Conservation (phyloP, 2,888 invertebrate species). For the Plagiodera versicolora region DNA sequence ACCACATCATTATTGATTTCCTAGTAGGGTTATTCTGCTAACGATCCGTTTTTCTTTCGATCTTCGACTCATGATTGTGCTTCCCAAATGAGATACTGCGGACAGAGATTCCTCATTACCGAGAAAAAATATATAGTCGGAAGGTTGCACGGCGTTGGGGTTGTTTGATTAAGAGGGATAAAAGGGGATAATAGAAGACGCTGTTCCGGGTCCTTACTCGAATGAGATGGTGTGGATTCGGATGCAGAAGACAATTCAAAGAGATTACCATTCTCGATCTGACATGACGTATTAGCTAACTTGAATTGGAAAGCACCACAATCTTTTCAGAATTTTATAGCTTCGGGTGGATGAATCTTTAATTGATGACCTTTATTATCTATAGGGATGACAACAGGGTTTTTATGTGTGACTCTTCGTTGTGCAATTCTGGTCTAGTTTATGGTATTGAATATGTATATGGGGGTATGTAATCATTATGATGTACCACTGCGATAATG, state of each 20-base stretch:
- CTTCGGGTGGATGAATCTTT: no score
- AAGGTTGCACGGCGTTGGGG: neutral
- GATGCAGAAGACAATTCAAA: neutral
- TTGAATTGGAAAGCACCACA: neutral
- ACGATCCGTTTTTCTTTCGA: neutral
- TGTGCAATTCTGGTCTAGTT: no score
- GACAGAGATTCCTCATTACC: neutral
- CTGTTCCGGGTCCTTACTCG: neutral
- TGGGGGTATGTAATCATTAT: no score
- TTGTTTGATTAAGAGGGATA: neutral
- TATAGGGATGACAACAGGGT: no score
- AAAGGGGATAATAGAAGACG: neutral
- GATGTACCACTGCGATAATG: no score
- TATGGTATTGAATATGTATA: no score
- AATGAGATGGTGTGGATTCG: neutral
- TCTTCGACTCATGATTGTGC: neutral
- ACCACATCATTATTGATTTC: no score
- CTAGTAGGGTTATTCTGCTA: no score
- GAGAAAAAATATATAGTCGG: neutral
- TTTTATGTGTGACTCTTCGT: no score
- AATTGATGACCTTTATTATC: no score
- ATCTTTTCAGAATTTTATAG: neutral
- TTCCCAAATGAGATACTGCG: conserved; percentile 1
- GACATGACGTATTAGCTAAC: neutral
- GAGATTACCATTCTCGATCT: neutral